Percentiles rank a stretch among this genome's conserved stretches.
Conservation (phyloP, 2,888 invertebrate species). For the Antheraea assamensis region DNA sequence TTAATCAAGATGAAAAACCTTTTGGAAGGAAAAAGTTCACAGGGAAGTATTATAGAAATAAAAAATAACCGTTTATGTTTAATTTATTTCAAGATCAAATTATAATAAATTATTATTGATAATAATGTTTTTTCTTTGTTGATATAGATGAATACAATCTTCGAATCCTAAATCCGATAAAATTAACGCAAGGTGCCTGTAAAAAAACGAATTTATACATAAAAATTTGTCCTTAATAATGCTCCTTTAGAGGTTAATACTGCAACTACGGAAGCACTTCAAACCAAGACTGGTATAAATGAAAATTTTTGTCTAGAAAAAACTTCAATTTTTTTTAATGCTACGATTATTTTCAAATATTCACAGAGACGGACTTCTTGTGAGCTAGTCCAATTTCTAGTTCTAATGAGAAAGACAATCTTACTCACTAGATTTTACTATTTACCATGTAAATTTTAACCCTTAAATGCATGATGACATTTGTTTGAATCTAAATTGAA, state of each 20-base stretch:
- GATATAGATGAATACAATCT: slow-evolving; percentile 9
- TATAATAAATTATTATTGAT: slow-evolving; percentile 27
- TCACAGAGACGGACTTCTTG: too few relatives aligned
- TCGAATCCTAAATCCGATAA: not conserved
- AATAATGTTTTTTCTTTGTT: slow-evolving; percentile 19
- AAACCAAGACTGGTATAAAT: too few relatives aligned
- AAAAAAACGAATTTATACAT: slow-evolving; percentile 31
- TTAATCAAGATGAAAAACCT: slow-evolving; percentile 60
- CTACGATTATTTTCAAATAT: too few relatives aligned
- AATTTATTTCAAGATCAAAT: slow-evolving; percentile 34
- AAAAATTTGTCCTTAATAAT: not conserved
- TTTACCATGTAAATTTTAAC: too few relatives aligned
- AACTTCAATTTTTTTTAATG: too few relatives aligned
- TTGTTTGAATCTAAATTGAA: too few relatives aligned
- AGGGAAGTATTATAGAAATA: slow-evolving; percentile 58
- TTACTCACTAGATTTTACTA: too few relatives aligned
- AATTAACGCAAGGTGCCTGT: slow-evolving; percentile 49
- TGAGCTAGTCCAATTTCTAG: too few relatives aligned
- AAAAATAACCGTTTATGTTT: slow-evolving; percentile 43
- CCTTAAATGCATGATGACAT: too few relatives aligned
- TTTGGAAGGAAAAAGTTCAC: slow-evolving; percentile 62
- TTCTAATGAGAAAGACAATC: too few relatives aligned
- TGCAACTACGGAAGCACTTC: too few relatives aligned
- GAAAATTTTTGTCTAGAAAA: too few relatives aligned
- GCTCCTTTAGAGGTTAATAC: not conserved